These are phyloP conservation scores for Hippocampus abdominalis DNA, from an alignment of 2,113 vertebrate genomes.

Conservation along the genomic window DNA sequence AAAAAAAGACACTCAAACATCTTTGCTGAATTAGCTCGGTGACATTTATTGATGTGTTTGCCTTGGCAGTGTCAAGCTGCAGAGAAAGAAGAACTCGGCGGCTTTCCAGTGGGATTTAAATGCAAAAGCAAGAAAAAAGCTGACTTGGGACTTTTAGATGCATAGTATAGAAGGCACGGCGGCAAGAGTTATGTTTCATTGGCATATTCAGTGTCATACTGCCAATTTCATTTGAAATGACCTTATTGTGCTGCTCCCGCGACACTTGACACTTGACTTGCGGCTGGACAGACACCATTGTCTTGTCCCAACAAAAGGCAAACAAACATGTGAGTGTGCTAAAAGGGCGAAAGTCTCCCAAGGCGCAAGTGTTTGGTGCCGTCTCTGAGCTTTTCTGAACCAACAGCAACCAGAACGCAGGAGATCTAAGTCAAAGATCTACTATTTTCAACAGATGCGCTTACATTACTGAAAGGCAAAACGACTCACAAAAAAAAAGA, in stretches of 20 bases:
- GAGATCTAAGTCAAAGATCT: too few species aligned
- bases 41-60: conserved; percentile 26
- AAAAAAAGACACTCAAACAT: conserved; percentile 10
- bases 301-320: too few species aligned
- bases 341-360: too few species aligned
- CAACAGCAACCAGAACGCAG: too few species aligned
- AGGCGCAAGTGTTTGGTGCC: too few species aligned
- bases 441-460: too few species aligned
- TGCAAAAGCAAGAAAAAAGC: not conserved
- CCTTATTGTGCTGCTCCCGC: not conserved
- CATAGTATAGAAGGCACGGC: not conserved
- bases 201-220: not conserved
- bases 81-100: conserved; percentile 3
- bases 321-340: too few species aligned
- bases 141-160: not conserved
- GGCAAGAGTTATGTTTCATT: not conserved
- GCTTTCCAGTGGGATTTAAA: conserved; percentile 3
- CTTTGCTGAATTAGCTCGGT: conserved; percentile 9
- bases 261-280: too few species aligned
- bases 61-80: conserved; percentile 1
- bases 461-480: too few species aligned
- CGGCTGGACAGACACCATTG: too few species aligned
- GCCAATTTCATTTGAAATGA: not conserved
- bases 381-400: too few species aligned
- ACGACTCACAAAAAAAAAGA: too few species aligned